These are phyloP conservation scores for Pelobates cultripes DNA, from an alignment of 2,797 vertebrate species.

Conservation along the genomic window DNA sequence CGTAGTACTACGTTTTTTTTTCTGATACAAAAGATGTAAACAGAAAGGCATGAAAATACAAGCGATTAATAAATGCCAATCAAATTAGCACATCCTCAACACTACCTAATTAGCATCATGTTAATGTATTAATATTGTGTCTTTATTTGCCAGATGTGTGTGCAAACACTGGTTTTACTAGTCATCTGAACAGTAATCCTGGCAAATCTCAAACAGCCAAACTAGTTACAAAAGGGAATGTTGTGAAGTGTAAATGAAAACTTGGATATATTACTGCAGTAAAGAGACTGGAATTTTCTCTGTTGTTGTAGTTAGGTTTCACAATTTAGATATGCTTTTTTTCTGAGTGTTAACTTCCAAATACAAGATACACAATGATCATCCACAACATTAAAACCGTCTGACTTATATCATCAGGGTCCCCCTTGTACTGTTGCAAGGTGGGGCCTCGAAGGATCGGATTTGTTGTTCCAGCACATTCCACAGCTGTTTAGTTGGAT, in stretches of 20 bases:
- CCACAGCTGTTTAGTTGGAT: too few relatives aligned
- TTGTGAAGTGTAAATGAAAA: background rate
- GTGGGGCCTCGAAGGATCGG: too few relatives aligned
- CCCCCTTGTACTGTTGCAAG: too few relatives aligned
- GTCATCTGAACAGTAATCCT: conserved; percentile 32
- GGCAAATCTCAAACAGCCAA: background rate
- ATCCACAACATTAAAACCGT: too few relatives aligned
- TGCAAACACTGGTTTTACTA: conserved; percentile 49
- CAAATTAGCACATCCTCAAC: conserved; percentile 65
- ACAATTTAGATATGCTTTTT: too few relatives aligned
- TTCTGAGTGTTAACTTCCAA: too few relatives aligned
- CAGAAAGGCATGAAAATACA: background rate
- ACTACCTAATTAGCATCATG: conserved; percentile 75
- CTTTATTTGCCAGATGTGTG: conserved; percentile 73
- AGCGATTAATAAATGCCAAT: background rate
- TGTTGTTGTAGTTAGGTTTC: background rate
- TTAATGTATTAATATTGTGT: conserved; percentile 75
- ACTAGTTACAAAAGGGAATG: background rate
- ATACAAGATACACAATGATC: too few relatives aligned
- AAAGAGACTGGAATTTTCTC: background rate
- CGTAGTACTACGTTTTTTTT: background rate
- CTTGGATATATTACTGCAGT: background rate
- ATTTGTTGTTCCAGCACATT: too few relatives aligned
- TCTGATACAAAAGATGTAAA: background rate
- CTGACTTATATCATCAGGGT: too few relatives aligned